Base-by-base conservation (phyloP, 2,888 invertebrate species). In the Oligia strigilis region DNA sequence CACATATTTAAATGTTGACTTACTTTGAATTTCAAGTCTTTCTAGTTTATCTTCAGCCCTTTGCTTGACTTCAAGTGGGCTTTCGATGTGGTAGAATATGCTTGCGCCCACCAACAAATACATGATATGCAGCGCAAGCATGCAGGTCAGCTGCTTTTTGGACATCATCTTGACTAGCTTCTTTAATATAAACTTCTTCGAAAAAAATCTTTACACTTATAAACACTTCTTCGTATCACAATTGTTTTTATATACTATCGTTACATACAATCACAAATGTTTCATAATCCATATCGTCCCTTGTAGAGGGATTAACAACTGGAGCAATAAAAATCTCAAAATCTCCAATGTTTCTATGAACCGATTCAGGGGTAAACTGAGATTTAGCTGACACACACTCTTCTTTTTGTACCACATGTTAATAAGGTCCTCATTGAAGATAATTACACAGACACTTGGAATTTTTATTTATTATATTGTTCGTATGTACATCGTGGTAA, bases 51-150 rank as follows among this genome's bases (percentile, higher is more conserved):
- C 97, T 88, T 97, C 95, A 75, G 95, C 96, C 72, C 98, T 97
- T 85, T 97, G 97, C 83, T 97, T 95, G 73, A 97, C 94, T 95
- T 99, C 99, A 90, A 98, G 95, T 58, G 97, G 97, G 91, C 98
- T 98, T 96, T 99, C 99, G 89, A 99, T 98, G 92, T 98, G 98
- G 95, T 98, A 98, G 94, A 99, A 99, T 89, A 99, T 98, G 85
- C 98, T 98, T n/a, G 99, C 99, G 17, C 99, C 99, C 81, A 99
- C 97, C 90, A 98, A 96, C 87, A 98, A 95, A 93, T 98, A 98
- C 81, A 98, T 97, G 81, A 98, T 97, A 92, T 98, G 98, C 90
- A 98, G 97, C 89, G 98, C 97, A 89, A 98, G 97, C 95, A 98
- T 97, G 88, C 98, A 98, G 86, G 98, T 97, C 97, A 98, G 98